phyloP scores from a whole-genome alignment of 2,888 invertebrate species.

The Onchidella celtica region DNA sequence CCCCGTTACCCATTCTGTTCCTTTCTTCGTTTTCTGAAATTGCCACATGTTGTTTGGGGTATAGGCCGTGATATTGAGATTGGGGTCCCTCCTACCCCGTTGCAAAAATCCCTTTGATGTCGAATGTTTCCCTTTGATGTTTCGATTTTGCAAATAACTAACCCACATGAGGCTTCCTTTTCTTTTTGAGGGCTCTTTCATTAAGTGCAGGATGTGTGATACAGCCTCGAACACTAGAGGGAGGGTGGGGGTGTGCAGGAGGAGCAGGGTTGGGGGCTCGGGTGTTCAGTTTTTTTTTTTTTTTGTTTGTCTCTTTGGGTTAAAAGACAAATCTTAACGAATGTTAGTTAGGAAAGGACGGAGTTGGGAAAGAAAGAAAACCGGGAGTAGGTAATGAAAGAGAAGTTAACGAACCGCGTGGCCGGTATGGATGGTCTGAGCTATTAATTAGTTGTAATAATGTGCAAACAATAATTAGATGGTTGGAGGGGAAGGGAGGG shows the following conservation, averaged over 20 bases:
- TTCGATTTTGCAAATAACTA: constrained; percentile 48
- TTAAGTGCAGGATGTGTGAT: constrained; percentile 22
- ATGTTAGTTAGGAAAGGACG: neutral
- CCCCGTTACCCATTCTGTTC: neutral
- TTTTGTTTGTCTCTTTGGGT: neutral
- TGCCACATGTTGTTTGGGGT: constrained; percentile 28
- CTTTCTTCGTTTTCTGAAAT: neutral
- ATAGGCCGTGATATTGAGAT: constrained; percentile 27
- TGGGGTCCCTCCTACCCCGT: constrained; percentile 25
- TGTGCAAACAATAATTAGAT: no score
- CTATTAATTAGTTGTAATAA: no score
- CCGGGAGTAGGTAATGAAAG: no score
- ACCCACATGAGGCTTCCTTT: constrained; percentile 39
- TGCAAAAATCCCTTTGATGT: constrained; percentile 46
- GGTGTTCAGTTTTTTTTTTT: no score
- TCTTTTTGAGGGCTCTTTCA: constrained; percentile 25
- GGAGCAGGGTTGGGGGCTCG: no score
- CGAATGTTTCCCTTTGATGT: constrained; percentile 42
- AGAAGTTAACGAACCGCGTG: no score
- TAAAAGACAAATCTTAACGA: neutral
- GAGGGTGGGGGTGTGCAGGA: neutral
- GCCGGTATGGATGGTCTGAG: no score
- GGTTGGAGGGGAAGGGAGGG: no score
- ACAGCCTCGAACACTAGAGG: neutral
- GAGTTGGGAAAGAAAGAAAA: neutral